Base-by-base conservation (phyloP, 2,888 invertebrate species). In the Philereme vetulata region DNA sequence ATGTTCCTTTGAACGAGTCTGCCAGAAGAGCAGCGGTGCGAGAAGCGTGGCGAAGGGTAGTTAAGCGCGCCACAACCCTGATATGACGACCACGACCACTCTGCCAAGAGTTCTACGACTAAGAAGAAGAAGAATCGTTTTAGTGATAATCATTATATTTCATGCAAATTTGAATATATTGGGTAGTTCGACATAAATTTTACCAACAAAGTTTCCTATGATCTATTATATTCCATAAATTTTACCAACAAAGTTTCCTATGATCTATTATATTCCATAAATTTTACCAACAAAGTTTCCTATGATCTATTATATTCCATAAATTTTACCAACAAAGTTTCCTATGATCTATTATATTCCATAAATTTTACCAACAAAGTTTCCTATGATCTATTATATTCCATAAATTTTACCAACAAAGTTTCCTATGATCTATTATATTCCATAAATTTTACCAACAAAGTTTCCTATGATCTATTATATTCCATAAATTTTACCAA, bases 401-500 rank as follows among this genome's bases (percentile, higher is more conserved):
- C 56, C 63, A 62, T 65, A 50, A 51, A 52, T n/a, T n/a, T n/a
- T n/a, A n/a, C n/a, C 21, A 21, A 21, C 21, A 21, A 21, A 21
- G 21, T 21, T 21, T 21, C 21, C 21, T 21, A 21, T 21, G 21
- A 21, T 21, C 21, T 21, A 21, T 21, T 45, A 51, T 40, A 56
- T 60, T 60, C 56, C 63, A 62, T 65, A 50, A 51, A 52, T n/a
- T n/a, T n/a, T n/a, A n/a, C n/a, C 21, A 21, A 21, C 21, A 21
- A 21, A 21, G 21, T 21, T 21, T 21, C 21, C 21, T 21, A 21
- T 21, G 21, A 21, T 21, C 21, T 21, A 21, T 21, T 45, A 51
- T 40, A 56, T 60, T 60, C 56, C 63, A 62, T 65, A 50, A 51
- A 52, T n/a, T n/a, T n/a, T n/a, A n/a, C n/a, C 21, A 21, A 21